Conservation (phyloP, 2,797 vertebrate species). For the Rhinogobio ventralis region DNA sequence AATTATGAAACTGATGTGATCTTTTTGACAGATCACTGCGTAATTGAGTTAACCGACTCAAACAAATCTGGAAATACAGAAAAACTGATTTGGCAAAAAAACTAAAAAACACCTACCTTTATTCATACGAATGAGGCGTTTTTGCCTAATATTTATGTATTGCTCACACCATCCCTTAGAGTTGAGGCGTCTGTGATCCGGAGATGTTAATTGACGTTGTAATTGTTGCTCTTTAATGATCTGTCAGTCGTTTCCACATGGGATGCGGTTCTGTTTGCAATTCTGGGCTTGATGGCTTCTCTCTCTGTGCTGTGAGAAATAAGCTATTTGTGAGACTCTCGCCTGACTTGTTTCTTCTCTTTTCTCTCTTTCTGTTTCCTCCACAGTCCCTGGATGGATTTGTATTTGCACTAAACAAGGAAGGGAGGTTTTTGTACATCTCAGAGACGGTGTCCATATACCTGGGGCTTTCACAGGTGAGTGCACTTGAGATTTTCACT, state of each 20-base stretch:
- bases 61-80: background rate
- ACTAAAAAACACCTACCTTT: background rate
- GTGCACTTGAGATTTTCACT: slow-evolving; percentile 64
- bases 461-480: slow-evolving; percentile 98
- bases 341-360: slow-evolving; percentile 46
- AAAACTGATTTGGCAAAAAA: background rate
- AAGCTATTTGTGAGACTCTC: slow-evolving; percentile 48
- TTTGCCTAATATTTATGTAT: background rate
- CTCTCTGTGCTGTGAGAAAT: slow-evolving; percentile 40
- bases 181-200: slow-evolving; percentile 40
- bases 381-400: slow-evolving; percentile 98
- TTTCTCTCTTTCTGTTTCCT: slow-evolving; percentile 55
- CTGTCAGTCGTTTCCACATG: slow-evolving; percentile 44
- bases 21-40: background rate
- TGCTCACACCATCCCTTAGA: slow-evolving; percentile 14
- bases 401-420: slow-evolving; percentile 99
- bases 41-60: background rate
- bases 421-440: slow-evolving; percentile 99
- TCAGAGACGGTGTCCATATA: slow-evolving; percentile 99
- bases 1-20: too few species aligned
- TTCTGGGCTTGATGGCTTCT: slow-evolving; percentile 36
- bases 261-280: slow-evolving; percentile 43
- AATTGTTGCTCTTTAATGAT: slow-evolving; percentile 53
- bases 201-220: slow-evolving; percentile 50
- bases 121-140: background rate